Base-by-base conservation (phyloP, 2,888 invertebrate species). In the Hanleya hanleyi region DNA sequence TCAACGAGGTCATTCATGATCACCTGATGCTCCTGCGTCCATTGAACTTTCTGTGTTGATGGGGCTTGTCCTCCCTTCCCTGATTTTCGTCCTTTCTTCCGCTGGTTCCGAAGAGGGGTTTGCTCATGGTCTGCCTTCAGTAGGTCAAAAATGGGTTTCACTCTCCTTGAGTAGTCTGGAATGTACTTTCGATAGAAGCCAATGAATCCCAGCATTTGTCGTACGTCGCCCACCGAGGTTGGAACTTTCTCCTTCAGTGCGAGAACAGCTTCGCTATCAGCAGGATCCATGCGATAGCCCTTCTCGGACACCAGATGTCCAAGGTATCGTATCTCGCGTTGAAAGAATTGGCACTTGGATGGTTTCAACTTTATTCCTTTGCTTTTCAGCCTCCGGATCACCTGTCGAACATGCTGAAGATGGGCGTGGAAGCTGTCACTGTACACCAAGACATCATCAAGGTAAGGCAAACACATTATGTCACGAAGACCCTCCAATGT, bases 371-470 rank as follows among this genome's bases (percentile, higher is more conserved):
- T 51, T 7, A 51, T 26, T 12, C 57, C 57, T 7, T 7, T 41
- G 9, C 18, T 41, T 18, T 41, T 41, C 7, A 41, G 41, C 18
- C 41, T 7, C 18, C 18, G 41, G 18, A n/a, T n/a, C 33, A 62
- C 62, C 32, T 62, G 32, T 33, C 33, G 62, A 12, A 62, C 7
- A 32, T 62, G 62, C 7, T 32, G 7, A 7, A 62, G 33, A 22
- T 62, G 62, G 22, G 7, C 22, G 7, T 6, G 7, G 62, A 80
- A 78, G 18, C 33, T 67, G 22, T 57, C 38, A 65, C 77, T 76
- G 36, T 70, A 77, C 12, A 80, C 77, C 18, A 80, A 36, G 1
- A 80, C 50, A 67, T 80, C 76, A 50, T 80, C 80, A 32, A 80
- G 57, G 49, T 78, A 80, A 1, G 79, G 76, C 4, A 78, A 15